A percentile compares a stretch with the other conserved stretches of the same genome.
Evolutionary conservation across 2,888 invertebrate species (phyloP).

Genomic region (Chrysolina americana): DNA sequence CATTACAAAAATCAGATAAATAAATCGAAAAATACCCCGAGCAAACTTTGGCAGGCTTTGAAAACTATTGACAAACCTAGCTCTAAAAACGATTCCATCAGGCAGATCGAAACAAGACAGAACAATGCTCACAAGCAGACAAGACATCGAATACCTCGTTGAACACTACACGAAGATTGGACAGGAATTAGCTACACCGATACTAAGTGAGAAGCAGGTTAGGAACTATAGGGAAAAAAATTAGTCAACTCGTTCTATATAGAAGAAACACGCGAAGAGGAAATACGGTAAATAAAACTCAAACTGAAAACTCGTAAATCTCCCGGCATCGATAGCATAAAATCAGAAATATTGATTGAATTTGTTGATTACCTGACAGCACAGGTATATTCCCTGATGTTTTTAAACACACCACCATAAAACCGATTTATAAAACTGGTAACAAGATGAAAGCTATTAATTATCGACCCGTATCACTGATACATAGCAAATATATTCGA

Average conservation of each 20-base stretch:
- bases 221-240: background rate
- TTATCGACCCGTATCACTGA: background rate
- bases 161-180: background rate
- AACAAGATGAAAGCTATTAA: background rate
- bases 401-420: background rate
- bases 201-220: background rate
- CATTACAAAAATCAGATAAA: background rate
- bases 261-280: background rate
- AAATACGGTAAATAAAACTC: background rate
- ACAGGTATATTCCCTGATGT: background rate
- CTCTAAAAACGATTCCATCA: background rate
- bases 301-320: background rate
- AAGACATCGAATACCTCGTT: background rate
- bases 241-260: background rate
- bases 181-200: background rate
- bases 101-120: background rate
- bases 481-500: constrained; percentile 1
- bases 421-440: background rate
- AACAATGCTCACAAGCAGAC: background rate
- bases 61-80: background rate
- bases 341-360: background rate
- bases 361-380: background rate
- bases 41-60: background rate
- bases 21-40: background rate
- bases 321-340: background rate